Evolutionary conservation across 2,888 invertebrate species (phyloP).

Genomic region (Leucania comma): DNA sequence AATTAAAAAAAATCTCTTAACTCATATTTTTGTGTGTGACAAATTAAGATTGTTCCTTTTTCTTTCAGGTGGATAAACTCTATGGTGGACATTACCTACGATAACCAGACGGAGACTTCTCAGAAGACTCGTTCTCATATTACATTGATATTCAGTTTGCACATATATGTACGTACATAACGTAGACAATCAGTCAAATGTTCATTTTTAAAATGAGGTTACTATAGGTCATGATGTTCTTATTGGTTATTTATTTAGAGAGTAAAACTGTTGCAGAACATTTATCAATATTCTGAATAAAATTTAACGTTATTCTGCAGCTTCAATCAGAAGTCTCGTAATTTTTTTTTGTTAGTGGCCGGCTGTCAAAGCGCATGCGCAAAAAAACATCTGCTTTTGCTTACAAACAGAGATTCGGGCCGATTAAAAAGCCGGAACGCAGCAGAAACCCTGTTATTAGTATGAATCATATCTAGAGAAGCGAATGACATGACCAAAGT

Average conservation of each 20-base stretch:
- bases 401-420: constrained; percentile 63
- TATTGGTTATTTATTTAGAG: not conserved
- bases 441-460: constrained; percentile 25
- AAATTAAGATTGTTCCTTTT: too few relatives aligned
- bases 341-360: constrained; percentile 25
- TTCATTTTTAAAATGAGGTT: not conserved
- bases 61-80: too few relatives aligned
- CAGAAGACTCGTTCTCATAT: too few relatives aligned
- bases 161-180: not conserved
- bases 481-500: not conserved
- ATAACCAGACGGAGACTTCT: too few relatives aligned
- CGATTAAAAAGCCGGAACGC: constrained; percentile 47
- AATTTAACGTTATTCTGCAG: not conserved
- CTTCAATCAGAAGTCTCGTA: not conserved
- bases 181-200: not conserved
- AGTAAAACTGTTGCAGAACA: too few relatives aligned
- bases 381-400: constrained; percentile 63
- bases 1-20: too few relatives aligned
- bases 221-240: not conserved
- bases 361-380: constrained; percentile 66
- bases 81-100: too few relatives aligned
- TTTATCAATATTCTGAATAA: not conserved
- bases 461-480: constrained; percentile 13
- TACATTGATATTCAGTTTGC: too few relatives aligned
- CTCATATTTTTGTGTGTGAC: too few relatives aligned